Evolutionary conservation across 1,140 invertebrate genomes (phyloP), one percentile per base, ranked within the genome.

Genomic region (Pseudomyrmex concolor): DNA sequence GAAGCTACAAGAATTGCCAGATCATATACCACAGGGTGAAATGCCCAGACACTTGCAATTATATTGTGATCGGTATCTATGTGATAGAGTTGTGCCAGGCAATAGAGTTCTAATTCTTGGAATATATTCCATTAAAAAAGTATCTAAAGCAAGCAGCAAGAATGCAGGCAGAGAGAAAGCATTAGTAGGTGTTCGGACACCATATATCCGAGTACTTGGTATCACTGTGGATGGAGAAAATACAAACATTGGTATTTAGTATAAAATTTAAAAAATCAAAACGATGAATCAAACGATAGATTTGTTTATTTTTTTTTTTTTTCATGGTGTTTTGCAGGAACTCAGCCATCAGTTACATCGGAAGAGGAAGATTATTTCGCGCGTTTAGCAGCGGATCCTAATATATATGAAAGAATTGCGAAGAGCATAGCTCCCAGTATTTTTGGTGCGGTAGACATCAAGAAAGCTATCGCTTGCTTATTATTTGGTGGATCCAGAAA

Each of bases 351-450:
- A 5, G 95, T 97, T n/a, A 96, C 97, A 2, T 92, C 96, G 0
- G 97, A 97, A 64, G 99, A 99, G 90, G 99, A 99, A 94, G 98
- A 99, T 89, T 95, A 97, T 83, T 99, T 99, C 91, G 94, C 97
- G 13, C 95, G 97, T 87, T 94, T 99, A 84, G 97, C 99, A 8
- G 96, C 97, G 5, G 96, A 96, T 51, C 95, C 97, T 0, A 97
- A 99, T 93, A 95, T 99, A 55, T 99, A 99, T 91, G 98, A 99
- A 8, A 96, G 97, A 73, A 96, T 99, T 72, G 96, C 98, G 0
- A 97, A 96, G 84, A 99, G 98, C 71, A 97, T 99, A 89, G 99
- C 99, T 12, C 99, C 99, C 0, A 99, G 99, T 89, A 99, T 99
- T 86, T 99, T 97, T 94, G 99, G 99, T 1, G 97, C 97, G 63